Evolutionary conservation across 1,140 invertebrate genomes (phyloP), one percentile per base, ranked within the genome.

Genomic region (Temnothorax nylanderi): DNA sequence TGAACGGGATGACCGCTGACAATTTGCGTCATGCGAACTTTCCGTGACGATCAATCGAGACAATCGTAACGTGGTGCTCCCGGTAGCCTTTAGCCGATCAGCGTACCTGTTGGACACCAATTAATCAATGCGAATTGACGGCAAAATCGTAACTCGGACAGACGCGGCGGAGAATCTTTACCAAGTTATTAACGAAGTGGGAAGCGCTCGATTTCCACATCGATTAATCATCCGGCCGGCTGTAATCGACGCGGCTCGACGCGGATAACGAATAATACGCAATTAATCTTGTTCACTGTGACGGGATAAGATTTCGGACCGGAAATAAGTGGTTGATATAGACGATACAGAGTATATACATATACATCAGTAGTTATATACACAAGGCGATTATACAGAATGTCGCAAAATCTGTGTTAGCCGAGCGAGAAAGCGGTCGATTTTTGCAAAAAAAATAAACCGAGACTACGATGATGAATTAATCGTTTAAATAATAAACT

Each of bases 21-120:
- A 71, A 84, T 32, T 34, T 37, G 34, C 37, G 5, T 82, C 41
- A 7, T 16, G 3, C 2, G 13, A 69, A 21, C 47, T 58, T 60
- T 74, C 32, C 37, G 21, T 41, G 21, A 62, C 16, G 54, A 72
- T 58, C 47, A 3, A 81, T 82, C 18, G 67, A 49, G n/a, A 26
- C 26, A 26, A 84, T 13, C 69, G 41, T 60, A 10, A 32, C 16
- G 26, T 32, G 34, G 58, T 34, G 62, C 18, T 49, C 32, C 11
- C 72, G 74, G 3, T 60, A 67, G 78, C 58, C 47, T 78, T 90
- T 90, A 65, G 49, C 80, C 74, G 49, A 51, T 75, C 78, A 47
- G 85, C 80, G 71, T 87, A 90, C 88, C 88, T 90, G 88, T 90
- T 90, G 88, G 77, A 87, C 85, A 78, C 56, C 87, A 88, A 90